Conservation (phyloP, 2,797 vertebrate species). For the Myotis vivesi region DNA sequence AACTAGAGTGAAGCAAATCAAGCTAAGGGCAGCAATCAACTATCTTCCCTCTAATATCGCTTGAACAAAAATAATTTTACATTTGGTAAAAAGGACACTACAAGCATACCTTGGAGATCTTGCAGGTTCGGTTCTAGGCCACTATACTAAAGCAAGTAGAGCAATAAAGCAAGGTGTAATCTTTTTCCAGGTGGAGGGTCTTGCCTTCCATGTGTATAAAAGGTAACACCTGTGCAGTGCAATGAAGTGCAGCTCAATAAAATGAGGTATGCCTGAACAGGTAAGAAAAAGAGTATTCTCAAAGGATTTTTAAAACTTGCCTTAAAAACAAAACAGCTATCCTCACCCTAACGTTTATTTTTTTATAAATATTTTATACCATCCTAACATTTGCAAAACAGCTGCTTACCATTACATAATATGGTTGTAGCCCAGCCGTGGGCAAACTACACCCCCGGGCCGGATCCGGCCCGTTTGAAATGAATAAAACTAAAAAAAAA, state of each 20-base stretch:
- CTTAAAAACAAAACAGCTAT: conserved; percentile 27
- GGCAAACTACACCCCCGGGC: no score
- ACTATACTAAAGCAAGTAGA: not conserved
- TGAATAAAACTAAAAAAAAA: no score
- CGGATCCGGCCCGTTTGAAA: no score
- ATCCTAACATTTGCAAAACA: conserved; percentile 15
- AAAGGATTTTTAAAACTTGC: not conserved
- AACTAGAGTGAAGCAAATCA: not conserved
- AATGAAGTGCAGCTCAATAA: not conserved
- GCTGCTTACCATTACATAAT: not conserved
- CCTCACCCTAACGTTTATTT: not conserved
- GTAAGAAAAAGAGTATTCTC: not conserved
- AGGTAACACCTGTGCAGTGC: not conserved
- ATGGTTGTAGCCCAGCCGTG: not conserved
- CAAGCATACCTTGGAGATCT: not conserved
- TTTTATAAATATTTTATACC: not conserved
- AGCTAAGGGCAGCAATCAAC: not conserved
- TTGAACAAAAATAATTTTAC: conserved; percentile 36
- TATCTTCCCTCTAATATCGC: not conserved
- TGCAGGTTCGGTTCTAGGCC: not conserved
- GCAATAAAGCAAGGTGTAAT: not conserved
- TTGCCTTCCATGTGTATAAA: not conserved
- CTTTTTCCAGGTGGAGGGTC: not conserved
- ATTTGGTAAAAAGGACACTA: conserved; percentile 17
- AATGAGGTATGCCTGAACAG: not conserved